A percentile compares a stretch with the other conserved stretches of the same genome.
These are phyloP conservation scores for Styela clava DNA, from an alignment of 23 tunicate genomes.

Conservation along the genomic window DNA sequence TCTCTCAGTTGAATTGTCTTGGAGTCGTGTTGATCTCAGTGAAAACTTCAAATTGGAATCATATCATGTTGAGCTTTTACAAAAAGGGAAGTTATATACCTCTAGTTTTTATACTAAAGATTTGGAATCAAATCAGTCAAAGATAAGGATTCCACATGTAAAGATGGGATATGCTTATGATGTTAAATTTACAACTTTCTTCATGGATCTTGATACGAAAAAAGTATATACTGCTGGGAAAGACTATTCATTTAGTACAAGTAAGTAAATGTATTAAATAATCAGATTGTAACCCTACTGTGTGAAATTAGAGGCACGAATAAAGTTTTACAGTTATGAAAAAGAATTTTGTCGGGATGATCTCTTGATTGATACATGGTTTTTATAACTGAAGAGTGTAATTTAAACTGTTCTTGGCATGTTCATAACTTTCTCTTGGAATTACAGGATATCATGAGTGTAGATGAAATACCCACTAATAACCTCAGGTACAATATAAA, in stretches of 20 bases:
- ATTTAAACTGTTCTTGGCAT: too few relatives aligned
- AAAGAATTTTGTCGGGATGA: too few relatives aligned
- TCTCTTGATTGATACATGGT: too few relatives aligned
- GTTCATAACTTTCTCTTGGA: too few relatives aligned
- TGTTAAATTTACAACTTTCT: neutral
- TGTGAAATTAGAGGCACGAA: neutral
- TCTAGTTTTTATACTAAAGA: neutral
- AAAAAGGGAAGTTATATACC: neutral
- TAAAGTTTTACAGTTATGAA: too few relatives aligned
- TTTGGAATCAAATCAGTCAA: neutral
- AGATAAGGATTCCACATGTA: neutral
- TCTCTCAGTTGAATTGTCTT: neutral
- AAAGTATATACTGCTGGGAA: neutral
- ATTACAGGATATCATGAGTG: too few relatives aligned
- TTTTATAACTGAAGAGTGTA: too few relatives aligned
- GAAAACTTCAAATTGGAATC: neutral
- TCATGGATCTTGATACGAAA: slow-evolving; percentile 7
- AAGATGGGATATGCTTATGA: neutral
- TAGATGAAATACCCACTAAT: too few relatives aligned
- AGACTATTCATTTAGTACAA: neutral
- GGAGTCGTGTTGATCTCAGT: neutral
- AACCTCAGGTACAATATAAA: too few relatives aligned
- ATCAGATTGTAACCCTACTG: neutral
- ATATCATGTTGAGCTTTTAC: neutral
- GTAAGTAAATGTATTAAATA: neutral